A percentile compares a stretch with the other conserved stretches of the same genome.
Evolutionary conservation across 2,113 vertebrate genomes (phyloP).

Genomic region (Psilopogon haemacephalus): DNA sequence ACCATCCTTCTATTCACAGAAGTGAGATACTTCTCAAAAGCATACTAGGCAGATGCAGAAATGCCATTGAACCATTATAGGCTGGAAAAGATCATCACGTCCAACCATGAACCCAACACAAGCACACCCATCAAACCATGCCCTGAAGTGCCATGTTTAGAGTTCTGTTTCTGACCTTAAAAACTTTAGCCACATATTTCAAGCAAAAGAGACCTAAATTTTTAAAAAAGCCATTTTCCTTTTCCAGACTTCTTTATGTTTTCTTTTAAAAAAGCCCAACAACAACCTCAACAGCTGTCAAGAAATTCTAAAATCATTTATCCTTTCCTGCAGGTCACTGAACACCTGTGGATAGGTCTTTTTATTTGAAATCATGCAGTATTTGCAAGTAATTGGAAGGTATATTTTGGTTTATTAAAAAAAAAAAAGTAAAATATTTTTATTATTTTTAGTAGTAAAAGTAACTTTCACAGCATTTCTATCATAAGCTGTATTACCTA

Average conservation of each 20-base stretch:
- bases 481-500: background rate
- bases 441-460: background rate
- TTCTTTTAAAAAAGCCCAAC: background rate
- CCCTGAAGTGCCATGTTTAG: too few relatives aligned
- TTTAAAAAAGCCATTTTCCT: background rate
- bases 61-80: background rate
- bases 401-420: background rate
- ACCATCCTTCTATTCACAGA: background rate
- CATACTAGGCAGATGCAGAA: background rate
- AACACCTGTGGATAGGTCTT: background rate
- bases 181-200: background rate
- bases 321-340: background rate
- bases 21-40: background rate
- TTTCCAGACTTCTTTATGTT: background rate
- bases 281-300: background rate
- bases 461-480: background rate
- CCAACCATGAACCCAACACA: too few relatives aligned
- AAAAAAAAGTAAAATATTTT: background rate
- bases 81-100: too few relatives aligned
- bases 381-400: background rate
- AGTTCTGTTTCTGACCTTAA: background rate
- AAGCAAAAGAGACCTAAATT: background rate
- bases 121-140: too few relatives aligned
- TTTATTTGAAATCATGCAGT: background rate
- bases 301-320: background rate